Conservation (phyloP, 2,797 vertebrate genomes). For the Coccyzus lansbergi region DNA sequence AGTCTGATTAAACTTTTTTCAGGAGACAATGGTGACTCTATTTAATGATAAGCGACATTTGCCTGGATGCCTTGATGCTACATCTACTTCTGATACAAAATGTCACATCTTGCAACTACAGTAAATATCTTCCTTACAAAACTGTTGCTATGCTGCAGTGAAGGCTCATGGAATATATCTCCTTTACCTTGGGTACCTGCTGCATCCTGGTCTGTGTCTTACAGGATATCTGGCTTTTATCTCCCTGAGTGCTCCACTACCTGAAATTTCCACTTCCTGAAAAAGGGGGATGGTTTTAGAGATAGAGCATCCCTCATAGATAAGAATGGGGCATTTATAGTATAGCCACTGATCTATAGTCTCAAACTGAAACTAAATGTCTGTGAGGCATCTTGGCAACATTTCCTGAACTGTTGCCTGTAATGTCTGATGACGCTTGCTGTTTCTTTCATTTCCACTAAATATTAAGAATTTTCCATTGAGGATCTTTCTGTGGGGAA, state of each 20-base stretch:
- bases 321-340: background rate
- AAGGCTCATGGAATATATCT: background rate
- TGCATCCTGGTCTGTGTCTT: background rate
- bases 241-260: background rate
- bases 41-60: background rate
- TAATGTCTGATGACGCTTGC: background rate
- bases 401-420: background rate
- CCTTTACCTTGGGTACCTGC: background rate
- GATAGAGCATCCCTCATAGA: accelerated
- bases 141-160: background rate
- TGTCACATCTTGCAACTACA: background rate
- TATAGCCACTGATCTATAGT: background rate
- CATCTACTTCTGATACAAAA: background rate
- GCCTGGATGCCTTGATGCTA: background rate
- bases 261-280: background rate
- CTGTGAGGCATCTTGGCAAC: background rate
- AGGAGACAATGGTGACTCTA: background rate
- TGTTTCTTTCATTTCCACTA: background rate
- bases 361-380: background rate
- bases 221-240: background rate
- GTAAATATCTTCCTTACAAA: background rate
- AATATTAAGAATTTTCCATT: background rate
- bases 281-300: background rate
- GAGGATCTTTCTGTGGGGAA: background rate
- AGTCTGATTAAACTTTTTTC: background rate